Evolutionary conservation across 2,113 vertebrate species (phyloP).

Genomic region (Hydrolagus affinis): DNA sequence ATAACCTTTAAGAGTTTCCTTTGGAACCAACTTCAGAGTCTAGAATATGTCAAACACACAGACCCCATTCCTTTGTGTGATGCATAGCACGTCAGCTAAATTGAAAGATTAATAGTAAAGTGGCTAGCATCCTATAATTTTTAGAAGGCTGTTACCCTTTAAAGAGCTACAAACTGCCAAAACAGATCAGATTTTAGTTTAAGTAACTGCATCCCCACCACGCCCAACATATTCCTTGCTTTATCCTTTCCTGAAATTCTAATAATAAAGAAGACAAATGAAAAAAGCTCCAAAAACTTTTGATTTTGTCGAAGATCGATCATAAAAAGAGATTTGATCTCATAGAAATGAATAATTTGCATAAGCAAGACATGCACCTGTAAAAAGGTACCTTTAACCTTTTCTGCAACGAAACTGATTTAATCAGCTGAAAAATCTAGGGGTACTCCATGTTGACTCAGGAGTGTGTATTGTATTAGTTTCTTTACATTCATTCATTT

Average conservation of each 20-base stretch:
- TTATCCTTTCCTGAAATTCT: background rate
- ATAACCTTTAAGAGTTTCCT: slow-evolving; percentile 3
- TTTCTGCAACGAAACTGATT: background rate
- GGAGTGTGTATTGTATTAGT: background rate
- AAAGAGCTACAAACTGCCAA: background rate
- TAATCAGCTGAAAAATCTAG: background rate
- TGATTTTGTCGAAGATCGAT: background rate
- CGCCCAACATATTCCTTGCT: background rate
- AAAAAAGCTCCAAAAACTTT: background rate
- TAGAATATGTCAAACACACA: background rate
- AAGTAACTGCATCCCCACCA: no score
- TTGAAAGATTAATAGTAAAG: slow-evolving; percentile 13
- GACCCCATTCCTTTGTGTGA: background rate
- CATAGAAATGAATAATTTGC: background rate
- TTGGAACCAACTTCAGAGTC: background rate
- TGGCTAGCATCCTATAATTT: background rate
- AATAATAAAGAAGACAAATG: background rate
- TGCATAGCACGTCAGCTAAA: background rate
- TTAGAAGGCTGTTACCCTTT: background rate
- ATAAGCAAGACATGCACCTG: background rate
- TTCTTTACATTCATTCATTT: no score
- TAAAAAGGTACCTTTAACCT: background rate
- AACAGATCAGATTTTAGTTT: slow-evolving; percentile 2
- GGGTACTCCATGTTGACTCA: background rate
- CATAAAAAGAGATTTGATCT: background rate